A percentile compares a stretch with the other conserved stretches of the same genome.
Evolutionary conservation across 2,888 invertebrate species (phyloP).

Genomic region (Stenolophus ochropezus): DNA sequence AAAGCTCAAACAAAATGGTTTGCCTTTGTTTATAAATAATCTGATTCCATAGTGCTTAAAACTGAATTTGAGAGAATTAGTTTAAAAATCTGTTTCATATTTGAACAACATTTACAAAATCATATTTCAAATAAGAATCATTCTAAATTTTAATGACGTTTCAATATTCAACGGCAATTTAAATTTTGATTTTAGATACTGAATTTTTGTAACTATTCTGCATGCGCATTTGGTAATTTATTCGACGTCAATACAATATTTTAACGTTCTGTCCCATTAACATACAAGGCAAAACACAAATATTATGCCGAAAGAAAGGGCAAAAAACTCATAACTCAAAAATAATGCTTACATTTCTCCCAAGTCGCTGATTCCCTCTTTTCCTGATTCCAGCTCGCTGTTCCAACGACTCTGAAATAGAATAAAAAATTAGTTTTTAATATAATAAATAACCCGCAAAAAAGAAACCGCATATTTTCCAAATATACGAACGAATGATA

Average conservation of each 20-base stretch:
- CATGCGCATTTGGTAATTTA: neutral
- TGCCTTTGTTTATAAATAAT: no score
- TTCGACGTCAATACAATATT: neutral
- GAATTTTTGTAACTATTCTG: neutral
- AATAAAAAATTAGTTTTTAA: neutral
- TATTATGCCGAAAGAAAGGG: conserved; percentile 5
- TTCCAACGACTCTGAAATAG: neutral
- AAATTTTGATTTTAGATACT: no score
- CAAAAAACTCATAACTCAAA: conserved; percentile 40
- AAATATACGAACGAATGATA: neutral
- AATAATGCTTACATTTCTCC: conserved; percentile 4
- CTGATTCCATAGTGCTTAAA: no score
- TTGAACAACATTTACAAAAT: no score
- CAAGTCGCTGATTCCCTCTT: neutral
- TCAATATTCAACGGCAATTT: no score
- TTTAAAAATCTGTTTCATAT: no score
- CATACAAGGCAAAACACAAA: conserved; percentile 11
- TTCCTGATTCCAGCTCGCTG: neutral
- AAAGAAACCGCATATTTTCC: neutral
- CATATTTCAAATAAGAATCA: no score
- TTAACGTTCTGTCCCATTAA: conserved; percentile 7
- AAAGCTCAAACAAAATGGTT: no score
- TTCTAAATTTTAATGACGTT: no score
- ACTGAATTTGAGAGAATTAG: no score
- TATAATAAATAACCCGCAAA: neutral